Evolutionary conservation across 2,797 vertebrate genomes (phyloP).

Genomic region (Lithobates pipiens): DNA sequence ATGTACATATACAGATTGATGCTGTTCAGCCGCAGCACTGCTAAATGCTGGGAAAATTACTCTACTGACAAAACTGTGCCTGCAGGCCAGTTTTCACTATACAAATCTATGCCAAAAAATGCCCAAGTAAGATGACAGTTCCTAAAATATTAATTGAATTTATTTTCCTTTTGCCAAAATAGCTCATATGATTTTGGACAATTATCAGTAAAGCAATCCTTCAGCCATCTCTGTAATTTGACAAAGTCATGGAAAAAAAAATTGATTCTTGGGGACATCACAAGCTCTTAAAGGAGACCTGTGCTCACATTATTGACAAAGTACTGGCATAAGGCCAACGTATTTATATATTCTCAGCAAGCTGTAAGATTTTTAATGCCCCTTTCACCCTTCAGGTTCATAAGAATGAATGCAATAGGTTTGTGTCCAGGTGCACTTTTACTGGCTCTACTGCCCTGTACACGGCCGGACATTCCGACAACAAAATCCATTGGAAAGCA

Average conservation of each 20-base stretch:
- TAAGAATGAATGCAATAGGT: too few species aligned
- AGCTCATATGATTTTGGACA: background rate
- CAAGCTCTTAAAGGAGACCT: too few species aligned
- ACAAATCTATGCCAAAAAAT: background rate
- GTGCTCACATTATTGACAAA: too few species aligned
- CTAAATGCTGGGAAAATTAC: slow-evolving; percentile 8
- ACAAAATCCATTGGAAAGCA: too few species aligned
- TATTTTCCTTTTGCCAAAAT: slow-evolving; percentile 2
- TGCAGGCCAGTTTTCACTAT: background rate
- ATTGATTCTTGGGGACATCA: too few species aligned
- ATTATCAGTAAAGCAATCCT: background rate
- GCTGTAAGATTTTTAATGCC: too few species aligned
- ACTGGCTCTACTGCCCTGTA: too few species aligned
- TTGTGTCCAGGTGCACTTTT: too few species aligned
- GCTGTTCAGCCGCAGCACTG: background rate
- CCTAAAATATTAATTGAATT: background rate
- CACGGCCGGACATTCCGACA: too few species aligned
- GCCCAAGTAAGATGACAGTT: background rate
- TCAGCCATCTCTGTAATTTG: background rate
- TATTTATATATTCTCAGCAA: too few species aligned
- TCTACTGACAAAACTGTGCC: background rate
- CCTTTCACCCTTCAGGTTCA: too few species aligned
- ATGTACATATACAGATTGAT: background rate
- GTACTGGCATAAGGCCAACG: too few species aligned
- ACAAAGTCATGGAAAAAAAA: background rate